Base-by-base conservation (phyloP, 2,113 vertebrate species). In the Vireo altiloquus region DNA sequence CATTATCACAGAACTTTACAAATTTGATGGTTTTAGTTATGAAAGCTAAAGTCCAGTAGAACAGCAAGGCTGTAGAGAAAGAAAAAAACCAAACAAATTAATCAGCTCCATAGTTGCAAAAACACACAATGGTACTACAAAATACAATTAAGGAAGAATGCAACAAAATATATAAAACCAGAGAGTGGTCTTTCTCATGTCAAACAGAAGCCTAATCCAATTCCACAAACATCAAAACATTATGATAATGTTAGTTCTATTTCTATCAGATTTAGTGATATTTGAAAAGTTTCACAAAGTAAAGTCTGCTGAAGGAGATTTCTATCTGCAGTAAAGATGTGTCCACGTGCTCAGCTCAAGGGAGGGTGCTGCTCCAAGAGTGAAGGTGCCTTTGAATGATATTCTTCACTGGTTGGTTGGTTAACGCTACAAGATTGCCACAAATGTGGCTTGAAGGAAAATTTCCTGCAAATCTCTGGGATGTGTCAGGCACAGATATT, bases 1-100 rank as follows among this genome's bases (percentile, higher is more conserved):
- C 98, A 2, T 99, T 99, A 93, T 99, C 99, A 4, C 98, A 99
- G 97, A 99, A 99, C 97, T 99, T 99, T 63, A 99, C 99, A 82
- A 99, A 99, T 97, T 99, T 99, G 97, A 99, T 98, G 80, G 99
- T 99, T 97, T 99, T 99, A 87, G 98, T 99, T 95, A 98, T 97
- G 87, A 99, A 99, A 40, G 99, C 99, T 96, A 99, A 96, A 50
- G 98, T 98, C 99, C 99, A 99, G 94, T 99, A 99, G 96, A 99
- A 98, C 2, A 99, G 96, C 94, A 99, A 96, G 28, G 98, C 99
- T 99, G 97, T 6, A 64, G 59, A 93, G 85, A 66, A 7, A 49
- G 65, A 16, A 76, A 46, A 66, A 42, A 64, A 18, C 2, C 2
- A 25, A 81, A 53, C 16, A 60, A 33, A 49, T 68, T 33, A 63